Evolutionary conservation across 2,797 vertebrate species (phyloP), one percentile per base, ranked within the genome.

Genomic region (Gouania willdenowi): DNA sequence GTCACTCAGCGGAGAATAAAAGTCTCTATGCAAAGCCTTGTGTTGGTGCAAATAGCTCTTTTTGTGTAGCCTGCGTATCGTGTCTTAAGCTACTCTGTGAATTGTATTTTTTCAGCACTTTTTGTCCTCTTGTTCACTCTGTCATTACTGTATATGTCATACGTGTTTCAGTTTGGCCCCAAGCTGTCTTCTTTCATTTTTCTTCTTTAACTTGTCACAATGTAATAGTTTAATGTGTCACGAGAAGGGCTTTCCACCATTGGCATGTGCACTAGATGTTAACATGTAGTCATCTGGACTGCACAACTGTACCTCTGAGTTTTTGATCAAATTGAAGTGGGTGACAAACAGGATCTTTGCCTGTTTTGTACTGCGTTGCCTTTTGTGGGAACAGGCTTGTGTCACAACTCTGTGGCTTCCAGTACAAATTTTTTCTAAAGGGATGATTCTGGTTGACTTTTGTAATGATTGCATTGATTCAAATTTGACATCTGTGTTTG

Each of bases 221-320:
- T 6, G 0, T 60, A 55, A 55, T 5, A 36, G 38, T 75, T 79
- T 25, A 57, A 8, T 76, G 73, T 67, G 64, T 68, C 68, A 65
- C 42, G 44, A 60, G 59, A 54, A 56, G 63, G 55, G 49, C 39
- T 37, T 59, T 75, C 61, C 20, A 61, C 57, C 49, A 73, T 84
- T 65, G 61, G 80, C 80, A 71, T 77, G 80, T 84, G 83, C 81
- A 81, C 84, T 85, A 82, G 81, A 82, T 35, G 18, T 75, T 72
- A 78, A 73, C 80, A 82, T 78, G 66, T 75, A 75, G 73, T 75
- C 45, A 71, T 86, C 77, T 84, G 70, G 79, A 77, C 83, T 87
- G 76, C 84, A 82, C 70, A 65, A 69, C 57, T 74, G 70, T 78
- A 73, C 56, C 61, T 68, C 60, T 67, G 58, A 60, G 62, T 75